These are phyloP conservation scores for Palloptera scutellata DNA, from an alignment of 2,888 invertebrate species.

Conservation along the genomic window DNA sequence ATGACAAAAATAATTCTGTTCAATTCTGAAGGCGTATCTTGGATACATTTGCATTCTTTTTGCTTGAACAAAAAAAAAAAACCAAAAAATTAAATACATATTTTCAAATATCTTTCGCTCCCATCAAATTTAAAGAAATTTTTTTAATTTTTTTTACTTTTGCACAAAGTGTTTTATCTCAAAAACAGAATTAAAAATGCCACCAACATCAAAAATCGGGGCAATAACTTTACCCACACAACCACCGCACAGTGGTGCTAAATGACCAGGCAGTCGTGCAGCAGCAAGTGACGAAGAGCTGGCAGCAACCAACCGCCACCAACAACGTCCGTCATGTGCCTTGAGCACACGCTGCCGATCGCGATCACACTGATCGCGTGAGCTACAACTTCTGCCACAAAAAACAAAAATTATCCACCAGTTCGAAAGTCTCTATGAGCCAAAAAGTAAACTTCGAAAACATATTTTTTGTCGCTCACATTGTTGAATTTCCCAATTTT, in stretches of 20 bases:
- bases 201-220: not conserved
- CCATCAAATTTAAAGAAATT: not conserved
- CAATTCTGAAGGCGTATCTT: too few species aligned
- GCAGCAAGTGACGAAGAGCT: too few species aligned
- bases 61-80: not conserved
- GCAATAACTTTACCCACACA: not conserved
- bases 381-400: not conserved
- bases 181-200: slow-evolving; percentile 2
- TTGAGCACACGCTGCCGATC: too few species aligned
- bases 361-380: too few species aligned
- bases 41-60: not conserved
- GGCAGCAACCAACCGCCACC: too few species aligned
- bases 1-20: too few species aligned
- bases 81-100: too few species aligned
- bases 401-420: not conserved
- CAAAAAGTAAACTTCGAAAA: slow-evolving; percentile 1
- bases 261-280: too few species aligned
- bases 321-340: too few species aligned
- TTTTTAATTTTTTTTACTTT: not conserved
- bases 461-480: not conserved
- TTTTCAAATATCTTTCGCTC: not conserved
- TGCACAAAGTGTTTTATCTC: not conserved
- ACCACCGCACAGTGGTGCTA: too few species aligned
- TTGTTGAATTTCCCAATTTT: not conserved
- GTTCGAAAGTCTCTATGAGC: not conserved